Evolutionary conservation across 2,888 invertebrate genomes (phyloP).

Genomic region (Lasioglossum oenotherae): DNA sequence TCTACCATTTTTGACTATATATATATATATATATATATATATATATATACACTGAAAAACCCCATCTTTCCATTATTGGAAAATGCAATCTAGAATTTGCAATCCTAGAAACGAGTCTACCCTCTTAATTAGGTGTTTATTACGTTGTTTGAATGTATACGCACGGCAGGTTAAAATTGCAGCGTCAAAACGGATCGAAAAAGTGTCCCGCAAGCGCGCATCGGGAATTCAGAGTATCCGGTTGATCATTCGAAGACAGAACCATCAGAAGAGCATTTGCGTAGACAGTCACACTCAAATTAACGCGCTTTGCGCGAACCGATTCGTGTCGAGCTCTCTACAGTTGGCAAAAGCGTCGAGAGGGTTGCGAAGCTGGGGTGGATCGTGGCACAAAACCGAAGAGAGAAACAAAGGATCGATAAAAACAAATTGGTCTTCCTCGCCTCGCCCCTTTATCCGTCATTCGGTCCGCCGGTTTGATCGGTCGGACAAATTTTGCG

Average conservation of each 20-base stretch:
- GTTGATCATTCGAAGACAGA: slow-evolving; percentile 61
- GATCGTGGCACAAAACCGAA: slow-evolving; percentile 52
- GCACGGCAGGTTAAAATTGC: too few species aligned
- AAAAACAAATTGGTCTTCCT: slow-evolving; percentile 73
- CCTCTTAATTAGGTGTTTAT: too few species aligned
- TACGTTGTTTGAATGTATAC: too few species aligned
- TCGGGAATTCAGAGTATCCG: slow-evolving; percentile 38
- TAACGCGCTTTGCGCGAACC: slow-evolving; percentile 68
- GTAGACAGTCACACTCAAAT: slow-evolving; percentile 77
- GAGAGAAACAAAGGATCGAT: slow-evolving; percentile 72
- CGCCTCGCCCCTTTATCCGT: slow-evolving; percentile 53
- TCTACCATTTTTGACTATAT: too few species aligned
- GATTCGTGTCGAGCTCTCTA: slow-evolving; percentile 31
- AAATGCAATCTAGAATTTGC: too few species aligned
- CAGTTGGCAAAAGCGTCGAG: slow-evolving; percentile 42
- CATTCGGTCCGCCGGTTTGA: slow-evolving; percentile 55
- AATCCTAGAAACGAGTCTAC: too few species aligned
- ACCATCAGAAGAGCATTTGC: slow-evolving; percentile 68
- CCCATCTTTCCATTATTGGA: too few species aligned
- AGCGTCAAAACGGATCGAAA: background rate
- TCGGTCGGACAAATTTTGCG: slow-evolving; percentile 74
- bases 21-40: too few species aligned
- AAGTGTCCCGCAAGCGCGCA: background rate
- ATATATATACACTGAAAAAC: too few species aligned
- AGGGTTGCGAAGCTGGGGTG: slow-evolving; percentile 17